Conservation (phyloP, 2,113 vertebrate genomes). For the Oryzias curvinotus region DNA sequence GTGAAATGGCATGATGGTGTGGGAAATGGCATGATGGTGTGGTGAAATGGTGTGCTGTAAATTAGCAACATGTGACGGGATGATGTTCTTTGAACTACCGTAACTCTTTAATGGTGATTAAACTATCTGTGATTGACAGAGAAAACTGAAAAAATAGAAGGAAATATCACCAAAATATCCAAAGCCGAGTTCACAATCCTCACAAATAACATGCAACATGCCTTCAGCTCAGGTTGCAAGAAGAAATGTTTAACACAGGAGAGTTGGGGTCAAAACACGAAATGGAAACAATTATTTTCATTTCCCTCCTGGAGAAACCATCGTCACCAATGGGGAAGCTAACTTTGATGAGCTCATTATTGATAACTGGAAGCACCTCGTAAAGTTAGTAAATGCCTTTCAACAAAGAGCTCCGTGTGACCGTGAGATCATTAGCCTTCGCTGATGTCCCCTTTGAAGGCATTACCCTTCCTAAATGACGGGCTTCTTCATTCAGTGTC, state of each 20-base stretch:
- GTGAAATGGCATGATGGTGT: too few relatives aligned
- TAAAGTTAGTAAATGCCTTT: constrained; percentile 41
- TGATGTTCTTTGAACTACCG: too few relatives aligned
- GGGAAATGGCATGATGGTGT: too few relatives aligned
- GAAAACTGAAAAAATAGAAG: too few relatives aligned
- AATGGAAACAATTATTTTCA: not conserved
- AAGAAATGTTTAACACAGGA: not conserved
- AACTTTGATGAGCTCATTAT: constrained; percentile 32
- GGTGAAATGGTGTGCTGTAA: too few relatives aligned
- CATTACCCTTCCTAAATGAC: constrained; percentile 65
- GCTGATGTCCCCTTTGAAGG: constrained; percentile 45
- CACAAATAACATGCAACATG: not conserved
- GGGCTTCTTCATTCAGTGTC: constrained; percentile 48
- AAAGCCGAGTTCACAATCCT: not conserved
- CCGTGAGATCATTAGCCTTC: constrained; percentile 43
- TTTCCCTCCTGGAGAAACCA: not conserved
- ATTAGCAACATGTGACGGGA: too few relatives aligned
- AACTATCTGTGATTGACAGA: too few relatives aligned
- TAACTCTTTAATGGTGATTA: too few relatives aligned
- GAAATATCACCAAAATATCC: too few relatives aligned
- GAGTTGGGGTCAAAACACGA: not conserved
- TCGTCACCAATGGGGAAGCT: constrained; percentile 6
- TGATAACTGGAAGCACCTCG: constrained; percentile 25
- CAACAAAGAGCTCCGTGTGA: constrained; percentile 22
- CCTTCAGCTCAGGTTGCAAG: not conserved